Evolutionary conservation across 2,797 vertebrate species (phyloP), one percentile per base, ranked within the genome.

Genomic region (Hyperoplus immaculatus): DNA sequence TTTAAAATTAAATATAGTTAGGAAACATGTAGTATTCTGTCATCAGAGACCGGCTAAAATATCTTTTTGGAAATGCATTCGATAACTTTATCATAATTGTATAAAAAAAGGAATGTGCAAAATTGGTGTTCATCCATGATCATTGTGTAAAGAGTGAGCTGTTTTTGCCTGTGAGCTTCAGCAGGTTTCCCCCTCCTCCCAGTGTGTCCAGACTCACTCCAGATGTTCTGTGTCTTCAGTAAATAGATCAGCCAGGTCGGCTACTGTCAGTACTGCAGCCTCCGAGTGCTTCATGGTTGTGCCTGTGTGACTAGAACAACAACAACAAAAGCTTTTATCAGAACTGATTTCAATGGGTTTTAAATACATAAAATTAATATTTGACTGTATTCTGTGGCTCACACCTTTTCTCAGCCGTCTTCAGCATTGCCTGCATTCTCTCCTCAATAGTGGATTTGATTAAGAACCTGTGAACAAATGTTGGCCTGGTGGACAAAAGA

Each of bases 371-470:
- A 39, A 13, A 11, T 29, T 21, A 3, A 47, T 4, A 39, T 1
- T 29, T 50, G 1, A 5, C 29, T 7, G 0, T 11, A 3, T 8
- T 7, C 4, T 21, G 49, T 50, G 3, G 5, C 11, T 56, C 79
- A 69, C 84, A 97, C 98, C 97, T 98, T 87, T 96, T 97, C 83
- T 98, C 98, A 9, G 96, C 97, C 10, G 97, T 97, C 94, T 99
- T 99, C 87, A 99, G 81, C 97, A 99, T 99, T 3, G 97, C 94
- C 84, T 99, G 98, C 98, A 99, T 99, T 88, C 97, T 94, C 87
- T 99, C 98, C 89, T 99, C 98, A 84, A 99, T 99, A 11, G 98
- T 99, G 69, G 97, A 97, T 93, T 98, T 99, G 90, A 99, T 99
- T 79, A 99, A 93, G 92, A 99, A 99, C 78, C 97, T 95, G 93